phyloP scores from a whole-genome alignment of 2,113 vertebrate genomes.

The Thomomys bottae region DNA sequence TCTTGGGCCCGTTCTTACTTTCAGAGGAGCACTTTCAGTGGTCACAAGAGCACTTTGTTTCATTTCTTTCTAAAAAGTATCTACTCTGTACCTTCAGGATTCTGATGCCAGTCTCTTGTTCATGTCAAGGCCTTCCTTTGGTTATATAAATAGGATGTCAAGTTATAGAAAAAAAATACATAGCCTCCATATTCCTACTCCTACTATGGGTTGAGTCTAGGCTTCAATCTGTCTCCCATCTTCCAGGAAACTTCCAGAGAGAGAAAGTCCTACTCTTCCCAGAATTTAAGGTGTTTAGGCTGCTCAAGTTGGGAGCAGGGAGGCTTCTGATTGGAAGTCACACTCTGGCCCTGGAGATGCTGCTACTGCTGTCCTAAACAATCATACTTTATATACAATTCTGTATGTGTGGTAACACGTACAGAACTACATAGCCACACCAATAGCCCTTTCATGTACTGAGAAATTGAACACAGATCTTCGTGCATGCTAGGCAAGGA shows the following conservation, averaged over 20 bases:
- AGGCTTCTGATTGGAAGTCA: neutral
- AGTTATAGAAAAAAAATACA: neutral
- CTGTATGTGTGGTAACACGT: neutral
- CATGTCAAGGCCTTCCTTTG: neutral
- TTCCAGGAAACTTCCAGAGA: neutral
- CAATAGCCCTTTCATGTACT: neutral
- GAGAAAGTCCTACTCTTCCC: neutral
- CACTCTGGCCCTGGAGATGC: neutral
- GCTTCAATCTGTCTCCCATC: neutral
- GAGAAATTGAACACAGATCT: neutral
- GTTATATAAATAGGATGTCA: neutral
- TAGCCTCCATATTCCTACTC: neutral
- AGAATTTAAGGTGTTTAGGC: neutral
- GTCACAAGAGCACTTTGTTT: neutral
- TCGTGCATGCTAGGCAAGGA: no score
- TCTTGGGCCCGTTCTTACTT: neutral
- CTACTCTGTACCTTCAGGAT: neutral
- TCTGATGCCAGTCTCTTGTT: conserved; percentile 7
- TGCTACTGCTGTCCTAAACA: neutral
- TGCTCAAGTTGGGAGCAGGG: neutral
- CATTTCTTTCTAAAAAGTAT: conserved; percentile 26
- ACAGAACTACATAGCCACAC: neutral
- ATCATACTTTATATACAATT: neutral
- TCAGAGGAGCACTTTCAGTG: neutral
- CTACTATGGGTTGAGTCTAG: neutral